These are phyloP conservation scores for Eretmochelys imbricata DNA, from an alignment of 2,113 vertebrate genomes.

Conservation along the genomic window DNA sequence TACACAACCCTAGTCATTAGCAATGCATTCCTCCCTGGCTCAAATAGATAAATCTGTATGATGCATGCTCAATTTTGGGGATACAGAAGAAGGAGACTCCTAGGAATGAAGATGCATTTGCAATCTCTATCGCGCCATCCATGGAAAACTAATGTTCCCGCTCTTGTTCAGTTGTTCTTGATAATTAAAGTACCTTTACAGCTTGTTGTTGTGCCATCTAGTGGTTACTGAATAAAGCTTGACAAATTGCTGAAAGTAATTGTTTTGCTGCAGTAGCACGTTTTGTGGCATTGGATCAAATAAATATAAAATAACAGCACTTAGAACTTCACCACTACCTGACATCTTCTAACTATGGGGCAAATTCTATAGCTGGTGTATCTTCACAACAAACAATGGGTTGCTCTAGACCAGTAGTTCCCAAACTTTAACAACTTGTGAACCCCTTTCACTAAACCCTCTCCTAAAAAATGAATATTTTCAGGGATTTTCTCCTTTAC, in stretches of 20 bases:
- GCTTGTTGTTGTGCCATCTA: constrained; percentile 68
- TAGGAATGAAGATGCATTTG: constrained; percentile 34
- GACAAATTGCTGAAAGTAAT: not conserved
- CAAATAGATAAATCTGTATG: constrained; percentile 43
- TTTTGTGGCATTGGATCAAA: constrained; percentile 39
- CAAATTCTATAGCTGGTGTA: not conserved
- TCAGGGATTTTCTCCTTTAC: too few species aligned
- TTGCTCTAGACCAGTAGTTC: not conserved
- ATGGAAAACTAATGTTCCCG: not conserved
- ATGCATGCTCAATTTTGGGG: not conserved
- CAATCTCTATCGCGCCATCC: constrained; percentile 23
- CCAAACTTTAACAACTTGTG: too few species aligned
- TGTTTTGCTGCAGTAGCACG: not conserved
- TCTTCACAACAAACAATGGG: not conserved
- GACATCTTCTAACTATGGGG: not conserved
- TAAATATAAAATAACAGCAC: not conserved
- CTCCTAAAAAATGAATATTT: too few species aligned
- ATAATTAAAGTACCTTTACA: not conserved
- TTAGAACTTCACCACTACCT: not conserved
- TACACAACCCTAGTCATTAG: not conserved
- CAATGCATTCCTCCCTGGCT: not conserved
- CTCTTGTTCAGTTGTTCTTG: not conserved
- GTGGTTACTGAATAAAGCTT: constrained; percentile 41
- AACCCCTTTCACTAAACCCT: too few species aligned
- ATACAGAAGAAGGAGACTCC: not conserved